Base-by-base conservation (phyloP, 2,888 invertebrate species). In the Schizotus pectinicornis region DNA sequence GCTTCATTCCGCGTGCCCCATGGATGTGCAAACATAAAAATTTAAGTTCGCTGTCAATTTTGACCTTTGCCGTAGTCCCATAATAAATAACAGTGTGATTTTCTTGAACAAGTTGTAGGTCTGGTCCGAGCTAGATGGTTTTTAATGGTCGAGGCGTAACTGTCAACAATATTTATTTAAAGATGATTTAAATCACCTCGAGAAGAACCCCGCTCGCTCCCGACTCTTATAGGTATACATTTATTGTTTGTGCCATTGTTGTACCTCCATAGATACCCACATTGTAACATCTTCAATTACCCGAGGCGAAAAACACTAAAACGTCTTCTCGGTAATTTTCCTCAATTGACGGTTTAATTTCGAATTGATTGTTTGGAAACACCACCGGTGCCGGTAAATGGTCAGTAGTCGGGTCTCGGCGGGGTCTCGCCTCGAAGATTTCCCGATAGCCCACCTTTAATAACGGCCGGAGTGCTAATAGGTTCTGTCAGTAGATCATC, bases 81-180 rank as follows among this genome's bases (percentile, higher is more conserved):
- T 58, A 59, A 75, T 77, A 77, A 77, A 77, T 77, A 70, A 75
- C 73, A 67, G 63, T 61, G 70, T 72, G 74, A 74, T 74, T 74
- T 73, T 73, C 73, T 74, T 67, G 67, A 70, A 74, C 74, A 73
- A 72, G 71, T 67, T 71, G 69, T 71, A 72, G 70, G 72, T 71
- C 72, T 73, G 70, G 69, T n/a, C 74, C 74, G 67, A 56, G 65
- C 64, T 52, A 61, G 63, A 67, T 69, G 66, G 43, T 43, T 62
- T 76, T 76, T 76, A 76, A 77, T 75, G 70, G 74, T 68, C 66
- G 62, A 72, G 74, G 74, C 74, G 75, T 74, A 77, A 79, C 79
- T 79, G 78, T 78, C 78, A 76, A 75, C 76, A 71, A 74, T 79
- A 78, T 79, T 79, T 79, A 79, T 79, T 77, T 77, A 74, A 67